Evolutionary conservation across 2,797 vertebrate species (phyloP).

Genomic region (Notamacropus eugenii): DNA sequence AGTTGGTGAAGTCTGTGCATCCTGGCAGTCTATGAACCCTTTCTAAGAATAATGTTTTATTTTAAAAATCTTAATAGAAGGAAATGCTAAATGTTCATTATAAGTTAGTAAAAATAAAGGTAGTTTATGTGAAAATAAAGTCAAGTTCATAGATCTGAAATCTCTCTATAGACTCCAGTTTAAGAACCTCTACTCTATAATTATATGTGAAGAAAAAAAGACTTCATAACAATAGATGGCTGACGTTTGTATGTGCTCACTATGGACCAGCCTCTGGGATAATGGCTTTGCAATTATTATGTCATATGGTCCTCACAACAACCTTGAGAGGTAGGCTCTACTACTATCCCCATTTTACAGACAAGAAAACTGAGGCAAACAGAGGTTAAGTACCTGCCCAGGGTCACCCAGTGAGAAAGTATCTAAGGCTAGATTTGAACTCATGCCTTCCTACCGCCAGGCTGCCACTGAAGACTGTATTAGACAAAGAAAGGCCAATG

Average conservation of each 20-base stretch:
- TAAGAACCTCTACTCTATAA: not conserved
- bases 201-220: not conserved
- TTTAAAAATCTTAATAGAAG: not conserved
- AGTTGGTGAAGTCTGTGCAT: not conserved
- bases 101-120: not conserved
- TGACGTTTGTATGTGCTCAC: not conserved
- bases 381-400: constrained; percentile 32
- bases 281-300: not conserved
- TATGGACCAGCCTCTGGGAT: not conserved
- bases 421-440: not conserved
- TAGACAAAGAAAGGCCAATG: constrained; percentile 31
- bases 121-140: not conserved
- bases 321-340: not conserved
- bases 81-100: not conserved
- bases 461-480: not conserved
- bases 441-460: not conserved
- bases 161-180: not conserved
- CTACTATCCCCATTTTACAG: not conserved
- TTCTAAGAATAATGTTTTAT: not conserved
- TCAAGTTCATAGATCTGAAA: not conserved
- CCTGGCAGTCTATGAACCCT: not conserved
- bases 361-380: not conserved
- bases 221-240: not conserved
- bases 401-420: constrained; percentile 22
- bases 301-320: not conserved